Evolutionary conservation across 2,888 invertebrate species (phyloP).

Genomic region (Ophion ventricosus): DNA sequence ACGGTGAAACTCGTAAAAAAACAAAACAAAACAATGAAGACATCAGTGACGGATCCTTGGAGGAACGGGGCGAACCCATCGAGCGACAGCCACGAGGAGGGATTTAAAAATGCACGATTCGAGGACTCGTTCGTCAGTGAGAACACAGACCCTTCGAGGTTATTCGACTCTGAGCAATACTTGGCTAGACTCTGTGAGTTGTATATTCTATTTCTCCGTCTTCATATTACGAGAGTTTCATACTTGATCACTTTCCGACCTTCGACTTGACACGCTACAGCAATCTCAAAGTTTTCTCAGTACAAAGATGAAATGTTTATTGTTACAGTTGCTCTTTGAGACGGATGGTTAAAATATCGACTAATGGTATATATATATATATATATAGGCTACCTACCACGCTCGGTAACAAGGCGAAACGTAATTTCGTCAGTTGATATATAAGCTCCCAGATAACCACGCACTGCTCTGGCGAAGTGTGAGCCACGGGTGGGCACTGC

Average conservation of each 20-base stretch:
- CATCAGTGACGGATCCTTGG: slow-evolving; percentile 77
- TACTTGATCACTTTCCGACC: neutral
- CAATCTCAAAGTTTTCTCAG: neutral
- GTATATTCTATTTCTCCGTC: neutral
- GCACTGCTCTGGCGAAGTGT: no score
- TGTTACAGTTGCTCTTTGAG: no score
- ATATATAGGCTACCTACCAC: no score
- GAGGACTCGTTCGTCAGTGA: slow-evolving; percentile 77
- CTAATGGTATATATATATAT: no score
- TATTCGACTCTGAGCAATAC: slow-evolving; percentile 88
- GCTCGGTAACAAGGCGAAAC: no score
- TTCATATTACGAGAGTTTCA: neutral
- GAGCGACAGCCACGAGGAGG: slow-evolving; percentile 42
- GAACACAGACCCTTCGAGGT: slow-evolving; percentile 68
- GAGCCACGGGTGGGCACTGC: no score
- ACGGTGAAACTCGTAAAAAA: neutral
- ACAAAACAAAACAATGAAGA: slow-evolving; percentile 73
- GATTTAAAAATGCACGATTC: slow-evolving; percentile 66
- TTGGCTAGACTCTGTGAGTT: slow-evolving; percentile 87
- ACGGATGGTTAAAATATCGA: no score
- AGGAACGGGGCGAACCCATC: slow-evolving; percentile 43
- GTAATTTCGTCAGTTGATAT: no score
- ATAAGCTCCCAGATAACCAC: no score
- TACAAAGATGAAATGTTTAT: neutral
- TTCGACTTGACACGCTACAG: neutral